These are phyloP conservation scores for Loripinus fragilis DNA, from an alignment of 2,888 invertebrate species.

Conservation along the genomic window DNA sequence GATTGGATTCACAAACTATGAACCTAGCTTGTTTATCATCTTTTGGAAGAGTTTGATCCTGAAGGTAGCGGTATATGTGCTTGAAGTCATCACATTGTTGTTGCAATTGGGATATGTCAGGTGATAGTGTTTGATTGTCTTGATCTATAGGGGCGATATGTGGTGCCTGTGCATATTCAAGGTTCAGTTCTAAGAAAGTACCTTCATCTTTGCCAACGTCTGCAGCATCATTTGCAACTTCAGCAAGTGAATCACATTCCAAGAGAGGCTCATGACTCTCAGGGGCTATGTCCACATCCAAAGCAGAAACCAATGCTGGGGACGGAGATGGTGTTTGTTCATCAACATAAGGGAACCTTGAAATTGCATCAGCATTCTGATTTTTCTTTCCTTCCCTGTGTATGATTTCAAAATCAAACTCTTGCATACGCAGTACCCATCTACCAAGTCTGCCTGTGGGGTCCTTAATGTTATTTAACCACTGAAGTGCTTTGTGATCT, in stretches of 20 bases:
- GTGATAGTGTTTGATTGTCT: not conserved
- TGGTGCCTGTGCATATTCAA: not conserved
- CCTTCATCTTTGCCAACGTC: not conserved
- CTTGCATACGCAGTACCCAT: slow-evolving; percentile 43
- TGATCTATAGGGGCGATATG: slow-evolving; percentile 17
- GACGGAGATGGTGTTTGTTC: not conserved
- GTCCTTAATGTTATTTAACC: slow-evolving; percentile 39
- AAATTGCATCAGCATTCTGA: slow-evolving; percentile 40
- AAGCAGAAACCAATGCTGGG: not conserved
- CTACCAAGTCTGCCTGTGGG: slow-evolving; percentile 32
- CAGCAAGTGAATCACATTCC: not conserved
- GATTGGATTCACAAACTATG: not conserved
- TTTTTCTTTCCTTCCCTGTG: slow-evolving; percentile 44
- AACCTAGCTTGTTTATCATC: not conserved
- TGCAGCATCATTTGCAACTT: not conserved
- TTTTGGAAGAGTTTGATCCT: slow-evolving; percentile 26
- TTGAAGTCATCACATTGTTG: slow-evolving; percentile 27
- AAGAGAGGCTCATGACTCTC: not conserved
- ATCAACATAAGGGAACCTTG: slow-evolving; percentile 31
- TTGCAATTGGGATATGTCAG: slow-evolving; percentile 22
- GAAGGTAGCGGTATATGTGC: slow-evolving; percentile 21
- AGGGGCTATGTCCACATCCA: not conserved
- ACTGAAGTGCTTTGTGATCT: slow-evolving; percentile 58
- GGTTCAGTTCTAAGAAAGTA: not conserved
- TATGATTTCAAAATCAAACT: slow-evolving; percentile 36